Evolutionary conservation across 2,797 vertebrate species (phyloP).

Genomic region (Microcaecilia unicolor): DNA sequence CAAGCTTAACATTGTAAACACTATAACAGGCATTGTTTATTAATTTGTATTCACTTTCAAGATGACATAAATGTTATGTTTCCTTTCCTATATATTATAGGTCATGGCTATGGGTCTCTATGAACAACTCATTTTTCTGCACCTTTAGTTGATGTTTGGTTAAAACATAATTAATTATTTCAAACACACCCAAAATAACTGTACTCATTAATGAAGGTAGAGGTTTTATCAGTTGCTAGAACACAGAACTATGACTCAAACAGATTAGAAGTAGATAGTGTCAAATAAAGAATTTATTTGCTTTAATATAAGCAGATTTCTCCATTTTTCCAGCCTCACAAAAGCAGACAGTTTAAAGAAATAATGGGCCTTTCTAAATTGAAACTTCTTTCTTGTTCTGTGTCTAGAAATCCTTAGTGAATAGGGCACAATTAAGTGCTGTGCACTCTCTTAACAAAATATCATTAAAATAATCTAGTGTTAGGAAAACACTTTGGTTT

Average conservation of each 20-base stretch:
- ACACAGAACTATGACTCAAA: conserved; percentile 22
- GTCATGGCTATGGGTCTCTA: conserved; percentile 9
- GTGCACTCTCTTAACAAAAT: conserved; percentile 45
- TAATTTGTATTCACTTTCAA: conserved; percentile 31
- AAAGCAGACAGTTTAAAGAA: neutral
- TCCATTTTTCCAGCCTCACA: neutral
- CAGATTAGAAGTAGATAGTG: conserved; percentile 13
- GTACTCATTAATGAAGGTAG: conserved; percentile 33
- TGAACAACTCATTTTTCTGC: conserved; percentile 22
- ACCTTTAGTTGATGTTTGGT: conserved; percentile 29
- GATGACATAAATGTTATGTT: too few relatives aligned
- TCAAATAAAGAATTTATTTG: conserved; percentile 3
- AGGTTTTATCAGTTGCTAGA: conserved; percentile 30
- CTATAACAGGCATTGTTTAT: conserved; percentile 40
- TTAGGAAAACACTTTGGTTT: conserved; percentile 35
- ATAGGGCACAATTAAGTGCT: too few relatives aligned
- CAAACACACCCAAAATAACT: conserved; percentile 27
- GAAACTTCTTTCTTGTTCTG: too few relatives aligned
- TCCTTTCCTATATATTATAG: too few relatives aligned
- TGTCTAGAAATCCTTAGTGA: too few relatives aligned
- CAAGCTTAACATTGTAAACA: conserved; percentile 40
- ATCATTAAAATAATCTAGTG: conserved; percentile 47
- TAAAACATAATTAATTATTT: conserved; percentile 32
- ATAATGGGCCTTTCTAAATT: conserved; percentile 1
- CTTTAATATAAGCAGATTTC: too few relatives aligned